A percentile compares a stretch with the other conserved stretches of the same genome.
Conservation (phyloP, 2,888 invertebrate species). For the Eupithecia subfuscata region DNA sequence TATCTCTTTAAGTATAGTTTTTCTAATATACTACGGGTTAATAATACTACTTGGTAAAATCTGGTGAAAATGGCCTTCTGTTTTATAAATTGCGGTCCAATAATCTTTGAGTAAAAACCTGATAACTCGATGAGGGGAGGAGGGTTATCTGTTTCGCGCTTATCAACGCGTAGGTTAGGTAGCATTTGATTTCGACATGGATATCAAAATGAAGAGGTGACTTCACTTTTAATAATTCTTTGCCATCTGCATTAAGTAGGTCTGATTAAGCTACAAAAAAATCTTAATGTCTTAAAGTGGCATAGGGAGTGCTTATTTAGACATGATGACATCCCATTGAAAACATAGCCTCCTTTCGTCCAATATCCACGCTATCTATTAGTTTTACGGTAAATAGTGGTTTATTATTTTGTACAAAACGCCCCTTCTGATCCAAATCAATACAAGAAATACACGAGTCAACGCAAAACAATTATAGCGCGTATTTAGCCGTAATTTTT, state of each 20-base stretch:
- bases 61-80: not conserved
- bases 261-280: too few species aligned
- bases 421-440: too few species aligned
- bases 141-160: constrained; percentile 15
- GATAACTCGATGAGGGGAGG: constrained; percentile 6
- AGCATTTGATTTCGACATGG: constrained; percentile 16
- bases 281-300: too few species aligned
- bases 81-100: constrained; percentile 19
- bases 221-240: not conserved
- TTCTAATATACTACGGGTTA: not conserved
- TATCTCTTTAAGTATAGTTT: not conserved
- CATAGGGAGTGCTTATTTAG: too few species aligned
- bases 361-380: too few species aligned
- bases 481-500: not conserved
- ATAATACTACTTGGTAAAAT: not conserved
- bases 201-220: constrained; percentile 13
- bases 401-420: too few species aligned
- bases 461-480: not conserved
- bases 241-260: too few species aligned
- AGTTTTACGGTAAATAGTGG: too few species aligned
- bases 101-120: constrained; percentile 15
- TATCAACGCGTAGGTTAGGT: constrained; percentile 17
- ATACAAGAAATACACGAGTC: too few species aligned
- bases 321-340: too few species aligned
- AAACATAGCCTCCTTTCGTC: too few species aligned